Evolutionary conservation across 2,797 vertebrate species (phyloP).

Genomic region (Phrynocephalus guinanensis): DNA sequence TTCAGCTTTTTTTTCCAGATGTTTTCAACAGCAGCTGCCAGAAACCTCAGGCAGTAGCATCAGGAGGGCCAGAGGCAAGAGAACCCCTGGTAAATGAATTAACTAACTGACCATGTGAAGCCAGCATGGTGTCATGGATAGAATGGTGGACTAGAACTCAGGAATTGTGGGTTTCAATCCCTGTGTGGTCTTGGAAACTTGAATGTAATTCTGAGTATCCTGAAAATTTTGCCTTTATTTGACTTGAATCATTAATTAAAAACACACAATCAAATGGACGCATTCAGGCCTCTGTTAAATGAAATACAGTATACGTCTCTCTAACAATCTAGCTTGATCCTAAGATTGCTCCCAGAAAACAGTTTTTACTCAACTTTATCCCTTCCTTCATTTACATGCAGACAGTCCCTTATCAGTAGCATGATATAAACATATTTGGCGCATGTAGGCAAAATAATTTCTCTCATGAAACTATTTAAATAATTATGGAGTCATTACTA

Average conservation of each 20-base stretch:
- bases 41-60: too few species aligned
- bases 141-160: too few species aligned
- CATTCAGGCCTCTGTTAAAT: not conserved
- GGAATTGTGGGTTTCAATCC: too few species aligned
- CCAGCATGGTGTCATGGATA: too few species aligned
- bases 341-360: not conserved
- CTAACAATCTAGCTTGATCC: too few species aligned
- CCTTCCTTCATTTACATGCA: not conserved
- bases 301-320: too few species aligned
- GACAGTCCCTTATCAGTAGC: not conserved
- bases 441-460: not conserved
- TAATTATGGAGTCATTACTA: not conserved
- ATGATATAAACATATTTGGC: not conserved
- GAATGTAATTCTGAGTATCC: not conserved
- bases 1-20: not conserved
- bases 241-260: not conserved
- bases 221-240: not conserved
- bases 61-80: too few species aligned
- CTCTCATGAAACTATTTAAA: not conserved
- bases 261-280: not conserved
- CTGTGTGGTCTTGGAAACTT: too few species aligned
- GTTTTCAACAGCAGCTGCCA: too few species aligned
- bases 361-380: not conserved
- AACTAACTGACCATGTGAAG: too few species aligned
- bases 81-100: too few species aligned